Percentiles rank a stretch among this genome's conserved stretches.
Conservation (phyloP, 2,888 invertebrate genomes). For the Cephonodes hylas region DNA sequence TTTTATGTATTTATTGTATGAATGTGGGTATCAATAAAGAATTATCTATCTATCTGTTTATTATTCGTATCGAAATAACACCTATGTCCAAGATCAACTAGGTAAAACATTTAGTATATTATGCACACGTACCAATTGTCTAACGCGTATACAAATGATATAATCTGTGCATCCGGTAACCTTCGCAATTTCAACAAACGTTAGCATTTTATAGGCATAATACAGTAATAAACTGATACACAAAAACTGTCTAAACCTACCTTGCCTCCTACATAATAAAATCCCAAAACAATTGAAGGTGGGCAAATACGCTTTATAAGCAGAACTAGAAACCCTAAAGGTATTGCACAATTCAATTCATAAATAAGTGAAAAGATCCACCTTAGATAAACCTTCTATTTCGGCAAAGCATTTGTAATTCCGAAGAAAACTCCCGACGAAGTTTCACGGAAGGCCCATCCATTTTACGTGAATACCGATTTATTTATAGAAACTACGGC, state of each 20-base stretch:
- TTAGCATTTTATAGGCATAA: background rate
- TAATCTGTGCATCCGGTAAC: background rate
- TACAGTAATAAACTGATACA: background rate
- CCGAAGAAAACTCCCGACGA: conserved; percentile 29
- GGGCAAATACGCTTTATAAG: no score
- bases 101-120: no score
- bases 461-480: conserved; percentile 32
- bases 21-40: no score
- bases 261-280: no score
- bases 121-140: background rate
- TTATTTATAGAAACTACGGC: conserved; percentile 49
- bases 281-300: no score
- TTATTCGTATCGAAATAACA: no score
- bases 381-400: conserved; percentile 15
- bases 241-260: no score
- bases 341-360: background rate
- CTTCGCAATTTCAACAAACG: background rate
- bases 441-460: conserved; percentile 31
- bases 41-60: no score
- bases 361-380: conserved; percentile 14
- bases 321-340: background rate
- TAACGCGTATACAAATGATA: background rate
- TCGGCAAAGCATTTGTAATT: conserved; percentile 27
- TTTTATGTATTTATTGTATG: no score
- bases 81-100: no score